These are phyloP conservation scores for Oryzias celebensis DNA, from an alignment of 2,113 vertebrate genomes.

Conservation along the genomic window DNA sequence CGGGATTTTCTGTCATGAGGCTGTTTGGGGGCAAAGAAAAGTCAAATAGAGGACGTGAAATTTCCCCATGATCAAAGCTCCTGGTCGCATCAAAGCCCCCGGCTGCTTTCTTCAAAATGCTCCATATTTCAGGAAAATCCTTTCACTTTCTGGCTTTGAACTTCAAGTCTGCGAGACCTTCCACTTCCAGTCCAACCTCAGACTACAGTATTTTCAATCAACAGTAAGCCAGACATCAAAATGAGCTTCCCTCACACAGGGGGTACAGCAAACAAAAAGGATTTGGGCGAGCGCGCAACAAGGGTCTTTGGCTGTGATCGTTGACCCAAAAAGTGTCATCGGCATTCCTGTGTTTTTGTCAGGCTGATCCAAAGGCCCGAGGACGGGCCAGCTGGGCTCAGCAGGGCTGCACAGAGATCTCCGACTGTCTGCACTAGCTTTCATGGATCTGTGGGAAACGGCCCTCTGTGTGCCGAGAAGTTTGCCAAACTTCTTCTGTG, in stretches of 20 bases:
- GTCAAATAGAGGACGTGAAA: conserved; percentile 42
- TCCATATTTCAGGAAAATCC: conserved; percentile 36
- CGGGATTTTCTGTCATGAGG: background rate
- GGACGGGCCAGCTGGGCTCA: conserved; percentile 27
- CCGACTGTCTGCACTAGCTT: conserved; percentile 29
- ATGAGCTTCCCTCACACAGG: background rate
- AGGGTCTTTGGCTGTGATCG: conserved; percentile 28
- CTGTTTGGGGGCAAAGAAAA: conserved; percentile 37
- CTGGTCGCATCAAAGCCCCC: conserved; percentile 25
- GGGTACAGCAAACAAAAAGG: background rate
- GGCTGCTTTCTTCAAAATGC: conserved; percentile 23
- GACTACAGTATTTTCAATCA: conserved; percentile 45
- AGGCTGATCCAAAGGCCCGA: conserved; percentile 22
- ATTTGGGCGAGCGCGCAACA: conserved; percentile 45
- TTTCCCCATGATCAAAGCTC: conserved; percentile 46
- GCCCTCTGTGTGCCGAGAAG: conserved; percentile 58
- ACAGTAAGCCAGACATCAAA: conserved; percentile 29
- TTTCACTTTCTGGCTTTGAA: conserved; percentile 35
- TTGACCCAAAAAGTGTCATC: conserved; percentile 44
- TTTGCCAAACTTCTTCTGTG: conserved; percentile 73
- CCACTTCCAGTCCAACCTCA: conserved; percentile 29
- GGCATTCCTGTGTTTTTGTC: conserved; percentile 47
- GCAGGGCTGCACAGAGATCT: conserved; percentile 33
- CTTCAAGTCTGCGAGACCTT: conserved; percentile 23
- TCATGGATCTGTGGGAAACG: conserved; percentile 49